phyloP scores from a whole-genome alignment of 2,113 vertebrate genomes.

The Nothoprocta perdicaria region DNA sequence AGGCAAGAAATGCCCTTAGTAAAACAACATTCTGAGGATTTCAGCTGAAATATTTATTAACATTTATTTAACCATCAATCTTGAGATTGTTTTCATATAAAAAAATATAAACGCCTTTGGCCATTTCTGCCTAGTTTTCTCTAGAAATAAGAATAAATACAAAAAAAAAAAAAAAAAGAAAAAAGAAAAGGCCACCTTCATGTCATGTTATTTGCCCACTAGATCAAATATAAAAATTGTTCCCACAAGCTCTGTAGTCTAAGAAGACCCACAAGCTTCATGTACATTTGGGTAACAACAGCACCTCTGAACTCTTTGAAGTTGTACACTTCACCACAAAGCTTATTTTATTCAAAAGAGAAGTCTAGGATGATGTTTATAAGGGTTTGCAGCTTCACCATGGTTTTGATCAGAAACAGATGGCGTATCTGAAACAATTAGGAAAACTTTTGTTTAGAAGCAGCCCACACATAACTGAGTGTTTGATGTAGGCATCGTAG shows the following conservation, averaged over 20 bases:
- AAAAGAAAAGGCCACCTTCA: not conserved
- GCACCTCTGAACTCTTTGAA: slow-evolving; percentile 34
- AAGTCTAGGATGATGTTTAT: slow-evolving; percentile 49
- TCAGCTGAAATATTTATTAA: slow-evolving; percentile 30
- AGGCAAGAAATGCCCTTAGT: not conserved
- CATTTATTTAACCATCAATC: not conserved
- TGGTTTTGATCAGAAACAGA: slow-evolving; percentile 66
- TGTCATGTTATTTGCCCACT: not conserved
- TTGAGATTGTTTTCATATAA: not conserved
- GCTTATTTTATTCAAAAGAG: slow-evolving; percentile 42
- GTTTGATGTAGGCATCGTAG: not conserved
- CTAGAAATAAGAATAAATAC: not conserved
- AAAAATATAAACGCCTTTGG: slow-evolving; percentile 4
- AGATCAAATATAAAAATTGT: not conserved
- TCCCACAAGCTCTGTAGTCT: not conserved
- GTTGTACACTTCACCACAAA: slow-evolving; percentile 25
- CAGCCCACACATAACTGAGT: slow-evolving; percentile 10
- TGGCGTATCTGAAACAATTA: slow-evolving; percentile 67
- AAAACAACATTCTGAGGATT: not conserved
- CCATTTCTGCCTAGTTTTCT: slow-evolving; percentile 14
- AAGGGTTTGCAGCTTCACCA: slow-evolving; percentile 38
- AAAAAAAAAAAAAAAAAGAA: not conserved
- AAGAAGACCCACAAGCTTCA: not conserved
- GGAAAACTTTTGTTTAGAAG: slow-evolving; percentile 65
- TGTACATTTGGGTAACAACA: slow-evolving; percentile 6